These are phyloP conservation scores for Macrotrachela quadricornifera DNA, from an alignment of 1,140 invertebrate species.

Conservation along the genomic window DNA sequence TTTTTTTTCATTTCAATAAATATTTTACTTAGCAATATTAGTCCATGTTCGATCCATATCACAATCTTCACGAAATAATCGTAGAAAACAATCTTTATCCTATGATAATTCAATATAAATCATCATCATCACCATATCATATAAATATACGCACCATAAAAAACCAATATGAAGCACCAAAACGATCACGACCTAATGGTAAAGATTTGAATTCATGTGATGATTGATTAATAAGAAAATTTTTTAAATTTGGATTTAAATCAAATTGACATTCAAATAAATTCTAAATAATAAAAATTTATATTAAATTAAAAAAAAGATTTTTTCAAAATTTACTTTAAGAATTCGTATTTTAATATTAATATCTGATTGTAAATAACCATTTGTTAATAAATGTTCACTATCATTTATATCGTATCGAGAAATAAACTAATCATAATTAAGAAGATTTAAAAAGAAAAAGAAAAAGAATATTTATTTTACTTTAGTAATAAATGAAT, in stretches of 20 bases:
- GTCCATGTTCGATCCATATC: too few relatives aligned
- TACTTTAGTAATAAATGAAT: slow-evolving; percentile 3
- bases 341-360: neutral
- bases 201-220: neutral
- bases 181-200: too few relatives aligned
- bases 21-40: too few relatives aligned
- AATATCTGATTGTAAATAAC: neutral
- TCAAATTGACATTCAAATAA: slow-evolving; percentile 4
- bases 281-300: neutral
- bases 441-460: neutral
- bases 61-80: too few relatives aligned
- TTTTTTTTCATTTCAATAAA: too few relatives aligned
- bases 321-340: slow-evolving; percentile 1
- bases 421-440: neutral
- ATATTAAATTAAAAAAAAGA: neutral
- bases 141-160: too few relatives aligned
- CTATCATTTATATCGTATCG: neutral
- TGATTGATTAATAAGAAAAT: neutral
- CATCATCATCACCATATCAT: too few relatives aligned
- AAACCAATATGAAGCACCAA: too few relatives aligned
- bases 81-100: too few relatives aligned
- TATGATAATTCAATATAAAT: too few relatives aligned
- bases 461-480: neutral
- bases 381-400: neutral
- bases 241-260: slow-evolving; percentile 3